Percentiles rank a stretch among this genome's conserved stretches.
Evolutionary conservation across 2,797 vertebrate genomes (phyloP).

Genomic region (Lophotriccus pileatus): DNA sequence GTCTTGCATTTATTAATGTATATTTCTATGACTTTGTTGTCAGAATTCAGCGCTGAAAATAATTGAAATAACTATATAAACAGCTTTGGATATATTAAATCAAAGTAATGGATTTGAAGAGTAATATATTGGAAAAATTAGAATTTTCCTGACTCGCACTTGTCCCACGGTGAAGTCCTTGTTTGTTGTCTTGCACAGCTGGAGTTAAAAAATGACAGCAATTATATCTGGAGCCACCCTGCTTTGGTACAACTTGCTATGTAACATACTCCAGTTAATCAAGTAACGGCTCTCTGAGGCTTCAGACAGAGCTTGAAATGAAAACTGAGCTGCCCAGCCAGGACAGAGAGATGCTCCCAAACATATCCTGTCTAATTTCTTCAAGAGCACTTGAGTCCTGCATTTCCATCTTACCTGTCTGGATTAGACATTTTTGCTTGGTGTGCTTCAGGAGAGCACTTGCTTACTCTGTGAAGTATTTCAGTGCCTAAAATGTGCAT

Average conservation of each 20-base stretch:
- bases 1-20: slow-evolving; percentile 22
- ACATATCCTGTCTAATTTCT: background rate
- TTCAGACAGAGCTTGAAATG: slow-evolving; percentile 19
- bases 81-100: background rate
- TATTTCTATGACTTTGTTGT: slow-evolving; percentile 18
- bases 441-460: background rate
- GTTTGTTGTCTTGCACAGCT: slow-evolving; percentile 9
- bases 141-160: background rate
- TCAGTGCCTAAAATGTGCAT: slow-evolving; percentile 14
- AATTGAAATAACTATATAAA: slow-evolving; percentile 20
- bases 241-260: background rate
- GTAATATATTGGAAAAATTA: background rate
- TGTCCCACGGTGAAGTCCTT: background rate
- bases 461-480: slow-evolving; percentile 40
- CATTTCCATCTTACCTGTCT: slow-evolving; percentile 29
- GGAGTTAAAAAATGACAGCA: background rate
- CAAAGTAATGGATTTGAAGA: slow-evolving; percentile 12
- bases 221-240: background rate
- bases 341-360: slow-evolving; percentile 2
- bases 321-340: slow-evolving; percentile 58
- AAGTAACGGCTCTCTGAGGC: slow-evolving; percentile 10
- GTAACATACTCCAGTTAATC: background rate
- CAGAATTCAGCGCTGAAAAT: slow-evolving; percentile 36
- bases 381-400: slow-evolving; percentile 24
- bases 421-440: slow-evolving; percentile 38